Evolutionary conservation across 1,140 invertebrate genomes (phyloP).

Genomic region (Formica selysi): DNA sequence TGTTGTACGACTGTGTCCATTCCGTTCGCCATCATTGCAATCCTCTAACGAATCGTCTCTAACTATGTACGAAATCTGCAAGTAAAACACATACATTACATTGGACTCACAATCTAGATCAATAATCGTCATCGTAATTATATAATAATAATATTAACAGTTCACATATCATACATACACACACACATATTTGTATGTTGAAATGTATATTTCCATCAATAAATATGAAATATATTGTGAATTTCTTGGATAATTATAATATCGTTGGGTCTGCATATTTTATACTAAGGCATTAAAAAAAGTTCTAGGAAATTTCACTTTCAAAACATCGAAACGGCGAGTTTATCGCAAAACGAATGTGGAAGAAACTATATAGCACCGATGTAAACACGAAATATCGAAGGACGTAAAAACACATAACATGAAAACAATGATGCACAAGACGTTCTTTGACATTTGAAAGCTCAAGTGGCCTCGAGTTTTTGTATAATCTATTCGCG

Average conservation of each 20-base stretch:
- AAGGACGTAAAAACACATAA: slow-evolving; percentile 69
- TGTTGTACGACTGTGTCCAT: slow-evolving; percentile 91
- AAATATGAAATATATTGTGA: neutral
- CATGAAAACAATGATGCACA: slow-evolving; percentile 66
- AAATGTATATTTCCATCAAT: neutral
- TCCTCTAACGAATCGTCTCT: slow-evolving; percentile 74
- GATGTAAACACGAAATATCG: slow-evolving; percentile 69
- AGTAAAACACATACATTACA: slow-evolving; percentile 63
- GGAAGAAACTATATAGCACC: neutral
- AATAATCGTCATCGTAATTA: neutral
- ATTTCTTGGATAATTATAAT: neutral
- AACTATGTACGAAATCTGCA: slow-evolving; percentile 86
- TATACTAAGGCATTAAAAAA: neutral
- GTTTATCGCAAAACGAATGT: neutral
- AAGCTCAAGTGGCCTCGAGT: neutral
- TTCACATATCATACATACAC: too few species aligned
- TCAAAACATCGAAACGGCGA: slow-evolving; percentile 2
- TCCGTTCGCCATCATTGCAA: slow-evolving; percentile 94
- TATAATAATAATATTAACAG: neutral
- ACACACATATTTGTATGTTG: neutral
- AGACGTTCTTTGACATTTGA: neutral
- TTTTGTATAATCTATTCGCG: slow-evolving; percentile 16
- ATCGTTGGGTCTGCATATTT: neutral
- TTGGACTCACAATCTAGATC: neutral
- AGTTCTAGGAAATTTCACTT: neutral